These are phyloP conservation scores for Allobates femoralis DNA, from an alignment of 2,797 vertebrate species.

Conservation along the genomic window DNA sequence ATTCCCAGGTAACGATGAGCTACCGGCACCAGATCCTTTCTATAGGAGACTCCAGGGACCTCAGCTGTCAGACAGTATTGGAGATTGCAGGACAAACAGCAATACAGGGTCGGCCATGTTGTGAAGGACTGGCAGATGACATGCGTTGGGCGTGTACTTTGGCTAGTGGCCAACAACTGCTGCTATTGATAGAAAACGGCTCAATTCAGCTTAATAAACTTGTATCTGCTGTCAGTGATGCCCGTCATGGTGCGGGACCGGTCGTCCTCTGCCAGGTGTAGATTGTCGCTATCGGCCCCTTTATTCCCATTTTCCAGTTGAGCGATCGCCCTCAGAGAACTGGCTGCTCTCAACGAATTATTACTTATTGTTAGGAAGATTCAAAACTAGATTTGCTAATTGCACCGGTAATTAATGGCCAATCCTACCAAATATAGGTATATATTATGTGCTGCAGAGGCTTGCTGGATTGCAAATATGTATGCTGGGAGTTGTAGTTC, in stretches of 20 bases:
- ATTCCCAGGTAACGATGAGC: not conserved
- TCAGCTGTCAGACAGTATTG: constrained; percentile 8
- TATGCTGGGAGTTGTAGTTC: no score
- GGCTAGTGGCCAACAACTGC: constrained; percentile 48
- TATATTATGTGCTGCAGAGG: no score
- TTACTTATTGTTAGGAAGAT: not conserved
- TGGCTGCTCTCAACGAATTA: not conserved
- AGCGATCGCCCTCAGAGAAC: not conserved
- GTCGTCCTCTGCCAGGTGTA: not conserved
- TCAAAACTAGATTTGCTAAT: not conserved
- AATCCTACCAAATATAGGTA: no score
- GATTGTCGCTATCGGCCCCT: not conserved
- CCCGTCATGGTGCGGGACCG: not conserved
- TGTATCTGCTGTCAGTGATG: constrained; percentile 29
- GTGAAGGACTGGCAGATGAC: constrained; percentile 38
- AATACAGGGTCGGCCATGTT: constrained; percentile 25
- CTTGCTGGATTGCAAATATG: no score
- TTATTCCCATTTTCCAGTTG: constrained; percentile 4
- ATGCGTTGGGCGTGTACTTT: constrained; percentile 21
- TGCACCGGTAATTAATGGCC: not conserved
- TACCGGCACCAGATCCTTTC: not conserved
- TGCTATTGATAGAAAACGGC: constrained; percentile 51
- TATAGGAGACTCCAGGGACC: constrained; percentile 36
- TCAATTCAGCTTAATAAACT: constrained; percentile 55
- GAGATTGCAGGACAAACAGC: constrained; percentile 6